Evolutionary conservation across 2,888 invertebrate species (phyloP), one percentile per base, ranked within the genome.

Genomic region (Nephrotoma flavescens): DNA sequence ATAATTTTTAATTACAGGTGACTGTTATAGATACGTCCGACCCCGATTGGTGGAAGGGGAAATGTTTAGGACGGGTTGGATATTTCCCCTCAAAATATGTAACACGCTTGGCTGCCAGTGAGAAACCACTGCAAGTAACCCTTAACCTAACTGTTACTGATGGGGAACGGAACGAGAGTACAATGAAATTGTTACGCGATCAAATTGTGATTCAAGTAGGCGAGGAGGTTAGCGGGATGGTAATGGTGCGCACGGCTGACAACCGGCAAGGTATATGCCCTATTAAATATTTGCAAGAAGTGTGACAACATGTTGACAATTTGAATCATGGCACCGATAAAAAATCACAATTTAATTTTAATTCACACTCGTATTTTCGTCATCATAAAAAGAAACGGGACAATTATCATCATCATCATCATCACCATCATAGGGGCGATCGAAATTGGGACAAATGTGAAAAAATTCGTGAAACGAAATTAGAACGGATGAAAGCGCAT

Each of bases 11-110:
- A 31, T 71, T 31, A 11, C 31, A 96, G 91, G 96, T 98, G 86
- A 97, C 97, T 11, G 97, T 98, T 87, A 97, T 97, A 88, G 98
- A 98, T 91, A 97, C 97, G 85, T 95, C 97, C 0, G 98, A 98
- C 92, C 96, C 96, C 11, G 98, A 98, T 90, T 98, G 98, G 98
- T 98, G 98, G 98, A 97, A 97, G 92, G 98, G 98, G 85, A 98
- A 97, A 91, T 97, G 97, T 90, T 93, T 97, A 88, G 98, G 98
- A 42, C 95, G 96, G 89, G 94, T 96, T 86, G 98, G 98, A 11
- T 98, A 96, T 92, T 98, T 98, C 90, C 98, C 98, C 4, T 97
- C 98, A 42, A 97, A 97, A 90, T 98, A 98, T 90, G 98, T 98
- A 89, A 96, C 97, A 87, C 96, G 96, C 89, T 92, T 98, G 87